Percentiles rank a stretch among this genome's conserved stretches.
Conservation (phyloP, 2,113 vertebrate genomes). For the Anhinga rufa region DNA sequence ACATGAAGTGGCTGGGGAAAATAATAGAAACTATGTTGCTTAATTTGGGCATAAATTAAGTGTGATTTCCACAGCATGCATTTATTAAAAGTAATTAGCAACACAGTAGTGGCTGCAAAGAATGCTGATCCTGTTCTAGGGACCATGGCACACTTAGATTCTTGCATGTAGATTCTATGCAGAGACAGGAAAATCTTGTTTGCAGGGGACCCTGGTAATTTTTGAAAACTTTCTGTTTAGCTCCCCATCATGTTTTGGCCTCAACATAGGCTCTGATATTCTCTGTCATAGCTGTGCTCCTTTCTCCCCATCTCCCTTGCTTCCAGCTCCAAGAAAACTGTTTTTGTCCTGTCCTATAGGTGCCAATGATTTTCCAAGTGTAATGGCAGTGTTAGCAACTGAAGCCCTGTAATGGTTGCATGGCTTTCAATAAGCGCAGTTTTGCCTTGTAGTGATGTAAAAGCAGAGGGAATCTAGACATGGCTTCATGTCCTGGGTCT, state of each 20-base stretch:
- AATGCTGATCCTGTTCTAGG: neutral
- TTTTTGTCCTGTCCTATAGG: neutral
- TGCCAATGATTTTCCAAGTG: neutral
- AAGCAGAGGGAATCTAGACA: neutral
- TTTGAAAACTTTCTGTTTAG: neutral
- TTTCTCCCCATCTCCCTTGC: neutral
- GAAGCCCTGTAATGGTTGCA: neutral
- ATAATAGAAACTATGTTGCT: neutral
- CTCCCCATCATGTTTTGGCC: neutral
- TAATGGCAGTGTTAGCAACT: neutral
- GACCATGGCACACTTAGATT: neutral
- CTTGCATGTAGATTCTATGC: neutral
- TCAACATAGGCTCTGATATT: neutral
- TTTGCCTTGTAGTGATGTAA: neutral
- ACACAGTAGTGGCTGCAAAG: neutral
- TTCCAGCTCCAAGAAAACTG: neutral
- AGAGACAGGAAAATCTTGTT: neutral
- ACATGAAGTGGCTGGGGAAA: neutral
- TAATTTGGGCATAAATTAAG: neutral
- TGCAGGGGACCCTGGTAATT: neutral
- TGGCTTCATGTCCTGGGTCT: neutral
- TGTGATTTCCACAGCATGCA: conserved; percentile 30
- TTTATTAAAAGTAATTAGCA: conserved; percentile 48
- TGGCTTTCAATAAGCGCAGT: neutral
- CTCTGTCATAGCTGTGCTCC: neutral